These are phyloP conservation scores for Melanotus villosus DNA, from an alignment of 2,888 invertebrate species.

Conservation along the genomic window DNA sequence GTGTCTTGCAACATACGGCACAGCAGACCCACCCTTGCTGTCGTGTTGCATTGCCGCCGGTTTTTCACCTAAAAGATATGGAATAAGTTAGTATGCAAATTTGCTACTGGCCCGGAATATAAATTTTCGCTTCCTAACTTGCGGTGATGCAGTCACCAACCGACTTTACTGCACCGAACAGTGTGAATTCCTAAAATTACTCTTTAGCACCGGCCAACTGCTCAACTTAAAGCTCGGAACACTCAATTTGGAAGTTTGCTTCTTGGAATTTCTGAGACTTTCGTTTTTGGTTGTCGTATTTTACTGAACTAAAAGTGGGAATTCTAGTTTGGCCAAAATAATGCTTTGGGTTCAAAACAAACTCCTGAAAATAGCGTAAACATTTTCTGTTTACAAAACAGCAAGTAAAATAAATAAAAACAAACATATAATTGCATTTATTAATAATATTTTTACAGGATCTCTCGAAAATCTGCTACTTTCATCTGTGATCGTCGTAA, in stretches of 20 bases:
- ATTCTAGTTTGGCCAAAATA: too few species aligned
- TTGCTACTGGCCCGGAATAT: constrained; percentile 19
- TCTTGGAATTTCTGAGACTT: too few species aligned
- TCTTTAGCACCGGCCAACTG: constrained; percentile 8
- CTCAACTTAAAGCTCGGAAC: background rate
- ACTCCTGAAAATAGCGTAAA: too few species aligned
- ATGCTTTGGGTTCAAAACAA: too few species aligned
- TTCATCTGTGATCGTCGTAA: too few species aligned
- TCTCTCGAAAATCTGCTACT: too few species aligned
- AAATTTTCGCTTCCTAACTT: constrained; percentile 28
- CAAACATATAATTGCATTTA: too few species aligned
- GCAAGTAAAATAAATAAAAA: too few species aligned
- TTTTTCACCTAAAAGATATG: constrained; percentile 72
- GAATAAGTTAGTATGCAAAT: constrained; percentile 39
- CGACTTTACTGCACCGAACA: constrained; percentile 12
- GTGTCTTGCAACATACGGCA: constrained; percentile 23
- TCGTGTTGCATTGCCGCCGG: constrained; percentile 78
- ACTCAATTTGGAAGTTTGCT: background rate
- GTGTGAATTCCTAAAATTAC: constrained; percentile 17
- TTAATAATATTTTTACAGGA: too few species aligned
- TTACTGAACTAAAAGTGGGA: too few species aligned
- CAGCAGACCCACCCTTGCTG: constrained; percentile 64
- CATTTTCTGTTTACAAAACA: too few species aligned
- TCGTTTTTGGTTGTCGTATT: too few species aligned
- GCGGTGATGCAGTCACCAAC: constrained; percentile 9